Evolutionary conservation across 1,140 invertebrate genomes (phyloP), one percentile per base, ranked within the genome.

Genomic region (Drosophila rhopaloa): DNA sequence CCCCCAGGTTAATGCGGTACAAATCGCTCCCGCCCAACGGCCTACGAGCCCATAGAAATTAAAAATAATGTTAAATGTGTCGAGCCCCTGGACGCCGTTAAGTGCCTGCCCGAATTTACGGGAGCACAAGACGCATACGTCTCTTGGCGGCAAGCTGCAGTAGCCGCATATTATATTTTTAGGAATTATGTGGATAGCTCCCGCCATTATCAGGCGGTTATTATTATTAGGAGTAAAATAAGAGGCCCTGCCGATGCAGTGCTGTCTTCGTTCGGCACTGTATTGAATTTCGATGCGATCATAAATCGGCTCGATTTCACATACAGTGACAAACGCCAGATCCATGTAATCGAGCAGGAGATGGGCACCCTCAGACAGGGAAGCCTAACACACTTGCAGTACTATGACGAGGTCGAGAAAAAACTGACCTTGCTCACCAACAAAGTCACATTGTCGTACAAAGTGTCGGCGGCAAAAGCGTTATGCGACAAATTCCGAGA

Each of bases 401-500:
- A 59, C 32, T 76, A 53, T 27, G 60, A 76, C 6, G 66, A 76
- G 43, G 66, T 71, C 10, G 60, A 72, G 11, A 76, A 61, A 29
- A 68, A 81, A 16, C 43, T 75, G 9, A 67, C 54, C 37, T 41
- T 81, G 9, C 13, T 71, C 4, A 81, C 59, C 1, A 81, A 81
- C 27, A 78, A 76, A 47, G 55, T 16, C 0, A 56, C 67, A 6
- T 74, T 74, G 75, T 24, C 53, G 0, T 60, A 72, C 37, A 55
- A 63, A 7, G 10, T 2, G 14, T 19, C 14, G 4, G 14, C 68
- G 40, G 56, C 55, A 5, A 60, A 41, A 13, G 46, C 46, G 5
- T 50, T 74, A 27, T 74, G 66, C 43, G 50, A 68, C 41, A 73
- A 68, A 19, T 56, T 59, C 35, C 50, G 54, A 43, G 55, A 40